Evolutionary conservation across 1,140 invertebrate species (phyloP), one percentile per base, ranked within the genome.

Genomic region (Drosophila nigromelanica): DNA sequence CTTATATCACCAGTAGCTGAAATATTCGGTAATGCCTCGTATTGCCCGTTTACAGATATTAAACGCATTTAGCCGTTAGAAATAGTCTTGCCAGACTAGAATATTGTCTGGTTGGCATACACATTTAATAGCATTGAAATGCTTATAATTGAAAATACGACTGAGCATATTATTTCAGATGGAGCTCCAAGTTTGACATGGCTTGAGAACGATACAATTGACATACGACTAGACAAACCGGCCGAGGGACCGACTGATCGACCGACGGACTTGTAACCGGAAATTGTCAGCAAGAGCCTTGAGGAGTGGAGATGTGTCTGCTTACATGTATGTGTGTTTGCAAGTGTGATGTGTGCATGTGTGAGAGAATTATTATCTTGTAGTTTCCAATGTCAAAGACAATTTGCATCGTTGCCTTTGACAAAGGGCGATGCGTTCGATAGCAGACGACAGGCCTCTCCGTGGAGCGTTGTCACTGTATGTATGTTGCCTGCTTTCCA

Each of bases 381-480:
- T 80, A 80, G 66, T 80, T 80, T 64, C 45, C 77, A 77, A 80
- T 77, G 78, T 81, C 78, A 77, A 73, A 81, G 78, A 64, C 72
- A 81, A 77, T 81, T 81, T 81, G 60, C 62, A 74, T 76, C 67
- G 80, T 64, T 76, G 42, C 52, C 47, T 55, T 39, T 70, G 71
- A 79, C 76, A 79, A 79, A 76, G 58, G 78, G 48, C 51, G 45
- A 15, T 27, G 33, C 35, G 21, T 50, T 48, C 59, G 33, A 61
- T 61, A 40, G 45, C 21, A 61, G 21, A 14, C 33, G 59, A 61
- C 45, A 35, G 18, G 45, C 30, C 18, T 50, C 61, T 52, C 48
- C 24, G 50, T 43, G 27, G 61, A 15, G 42, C 45, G 47, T 42
- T 68, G 64, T 68, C 64, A 58, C 7, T 37, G 33, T 24, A 66